A percentile compares a stretch with the other conserved stretches of the same genome.
Conservation (phyloP, 2,888 invertebrate genomes). For the Hecatera dysodea region DNA sequence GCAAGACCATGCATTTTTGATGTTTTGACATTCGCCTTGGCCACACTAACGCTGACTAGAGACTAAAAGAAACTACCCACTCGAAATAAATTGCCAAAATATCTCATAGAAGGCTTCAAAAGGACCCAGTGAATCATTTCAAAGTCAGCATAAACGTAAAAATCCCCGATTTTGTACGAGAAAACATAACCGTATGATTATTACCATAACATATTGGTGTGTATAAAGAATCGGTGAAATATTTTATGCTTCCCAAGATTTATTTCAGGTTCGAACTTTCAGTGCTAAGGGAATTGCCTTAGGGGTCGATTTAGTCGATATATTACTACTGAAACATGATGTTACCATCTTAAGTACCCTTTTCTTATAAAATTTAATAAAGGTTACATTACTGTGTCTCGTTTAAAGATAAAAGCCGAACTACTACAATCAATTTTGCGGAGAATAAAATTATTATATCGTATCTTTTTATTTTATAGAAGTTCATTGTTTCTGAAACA, state of each 20-base stretch:
- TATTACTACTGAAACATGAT: constrained; percentile 29
- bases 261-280: constrained; percentile 46
- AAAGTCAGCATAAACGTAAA: constrained; percentile 42
- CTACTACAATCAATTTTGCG: background rate
- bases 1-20: no score
- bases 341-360: constrained; percentile 27
- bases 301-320: constrained; percentile 32
- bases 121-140: constrained; percentile 24
- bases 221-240: constrained; percentile 51
- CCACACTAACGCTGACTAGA: no score
- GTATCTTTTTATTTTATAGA: background rate
- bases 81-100: background rate
- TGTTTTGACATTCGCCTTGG: no score
- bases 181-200: constrained; percentile 48
- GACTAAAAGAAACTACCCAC: background rate
- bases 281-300: constrained; percentile 37
- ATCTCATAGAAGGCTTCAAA: background rate
- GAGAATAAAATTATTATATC: background rate
- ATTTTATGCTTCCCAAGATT: constrained; percentile 51
- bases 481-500: no score
- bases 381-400: background rate
- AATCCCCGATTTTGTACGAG: constrained; percentile 19
- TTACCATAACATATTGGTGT: constrained; percentile 34
- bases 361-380: constrained; percentile 24
- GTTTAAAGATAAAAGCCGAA: constrained; percentile 11